These are phyloP conservation scores for Cotesia glomerata DNA, from an alignment of 1,140 invertebrate genomes.

Conservation along the genomic window DNA sequence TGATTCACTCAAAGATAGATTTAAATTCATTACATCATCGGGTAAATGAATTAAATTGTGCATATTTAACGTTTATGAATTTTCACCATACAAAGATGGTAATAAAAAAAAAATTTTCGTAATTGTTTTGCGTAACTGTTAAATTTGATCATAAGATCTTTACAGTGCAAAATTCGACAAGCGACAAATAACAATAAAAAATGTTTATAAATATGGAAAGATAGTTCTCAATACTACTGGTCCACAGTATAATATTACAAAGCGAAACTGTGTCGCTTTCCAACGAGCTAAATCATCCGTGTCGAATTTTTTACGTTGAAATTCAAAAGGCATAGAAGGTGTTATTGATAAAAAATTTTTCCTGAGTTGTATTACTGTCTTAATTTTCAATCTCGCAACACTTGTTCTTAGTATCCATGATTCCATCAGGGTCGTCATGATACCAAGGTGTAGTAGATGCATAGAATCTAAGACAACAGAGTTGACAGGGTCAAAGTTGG, in stretches of 20 bases:
- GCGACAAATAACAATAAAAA: conserved; percentile 16
- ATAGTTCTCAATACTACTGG: conserved; percentile 22
- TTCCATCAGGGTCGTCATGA: conserved; percentile 16
- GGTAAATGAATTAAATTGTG: no score
- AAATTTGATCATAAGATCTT: conserved; percentile 2
- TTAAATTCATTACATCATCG: no score
- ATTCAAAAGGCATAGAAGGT: conserved; percentile 11
- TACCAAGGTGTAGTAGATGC: conserved; percentile 17
- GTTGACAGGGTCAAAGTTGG: conserved; percentile 19
- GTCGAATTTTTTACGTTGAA: conserved; percentile 21
- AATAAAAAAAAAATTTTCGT: conserved; percentile 23
- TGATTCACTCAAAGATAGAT: no score
- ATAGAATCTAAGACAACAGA: conserved; percentile 23
- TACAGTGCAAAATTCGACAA: conserved; percentile 23
- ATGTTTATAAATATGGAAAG: conserved; percentile 19
- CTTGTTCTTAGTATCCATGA: conserved; percentile 6
- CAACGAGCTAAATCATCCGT: conserved; percentile 15
- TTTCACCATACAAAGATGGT: no score
- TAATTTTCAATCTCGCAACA: background rate
- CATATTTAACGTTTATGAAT: no score
- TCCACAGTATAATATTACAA: conserved; percentile 16
- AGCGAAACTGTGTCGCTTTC: conserved; percentile 23
- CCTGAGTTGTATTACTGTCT: background rate
- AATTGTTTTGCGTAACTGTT: conserved; percentile 19
- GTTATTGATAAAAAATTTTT: background rate